Conservation (phyloP, 2,797 vertebrate species). For the Falco berigora region DNA sequence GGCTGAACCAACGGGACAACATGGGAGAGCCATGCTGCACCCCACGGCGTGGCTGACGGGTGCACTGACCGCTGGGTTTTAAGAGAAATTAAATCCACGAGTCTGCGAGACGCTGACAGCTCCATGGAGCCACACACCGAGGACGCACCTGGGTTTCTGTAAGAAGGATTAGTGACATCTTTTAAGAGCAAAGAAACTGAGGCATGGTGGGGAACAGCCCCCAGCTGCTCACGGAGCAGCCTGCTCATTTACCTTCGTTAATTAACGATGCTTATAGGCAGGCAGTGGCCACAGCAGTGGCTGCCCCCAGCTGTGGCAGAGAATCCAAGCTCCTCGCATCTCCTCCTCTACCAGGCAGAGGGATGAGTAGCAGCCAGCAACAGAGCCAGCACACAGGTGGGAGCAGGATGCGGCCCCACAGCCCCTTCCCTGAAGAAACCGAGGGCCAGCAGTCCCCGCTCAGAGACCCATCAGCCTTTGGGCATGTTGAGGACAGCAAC, state of each 20-base stretch:
- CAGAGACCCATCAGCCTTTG: neutral
- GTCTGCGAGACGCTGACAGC: neutral
- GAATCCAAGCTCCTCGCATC: neutral
- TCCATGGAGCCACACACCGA: accelerated
- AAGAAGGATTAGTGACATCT: neutral
- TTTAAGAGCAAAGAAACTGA: neutral
- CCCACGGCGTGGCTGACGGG: accelerated
- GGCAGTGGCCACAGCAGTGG: neutral
- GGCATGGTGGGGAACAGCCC: neutral
- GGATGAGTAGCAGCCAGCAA: neutral
- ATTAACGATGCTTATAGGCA: neutral
- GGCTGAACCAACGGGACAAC: neutral
- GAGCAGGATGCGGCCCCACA: neutral
- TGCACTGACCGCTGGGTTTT: neutral
- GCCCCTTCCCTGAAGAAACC: neutral
- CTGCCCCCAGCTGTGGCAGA: neutral
- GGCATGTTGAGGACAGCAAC: neutral
- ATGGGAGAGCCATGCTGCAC: neutral
- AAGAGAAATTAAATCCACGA: neutral
- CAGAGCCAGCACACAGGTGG: neutral
- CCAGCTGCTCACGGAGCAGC: neutral
- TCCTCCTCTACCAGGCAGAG: neutral
- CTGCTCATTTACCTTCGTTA: neutral
- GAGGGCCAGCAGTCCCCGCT: neutral
- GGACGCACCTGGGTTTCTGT: neutral